Conservation (phyloP, 2,888 invertebrate species). For the Amphipyra tragopoginis region DNA sequence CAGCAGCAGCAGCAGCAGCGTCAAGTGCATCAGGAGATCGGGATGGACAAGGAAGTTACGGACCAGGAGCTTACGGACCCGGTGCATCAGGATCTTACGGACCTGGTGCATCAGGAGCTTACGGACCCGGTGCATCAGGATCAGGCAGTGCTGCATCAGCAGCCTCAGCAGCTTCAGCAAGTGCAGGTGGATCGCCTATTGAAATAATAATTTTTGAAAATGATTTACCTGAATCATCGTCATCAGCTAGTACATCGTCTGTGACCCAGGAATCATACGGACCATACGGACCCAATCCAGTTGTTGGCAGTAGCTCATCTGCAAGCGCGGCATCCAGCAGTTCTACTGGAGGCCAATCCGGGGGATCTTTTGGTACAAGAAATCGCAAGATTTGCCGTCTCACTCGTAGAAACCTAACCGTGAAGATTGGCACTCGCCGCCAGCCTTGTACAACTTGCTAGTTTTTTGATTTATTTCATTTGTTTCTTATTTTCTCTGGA, state of each 20-base stretch:
- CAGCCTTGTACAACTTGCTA: conserved; percentile 75
- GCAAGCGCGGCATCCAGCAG: conserved; percentile 7
- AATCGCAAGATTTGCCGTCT: conserved; percentile 73
- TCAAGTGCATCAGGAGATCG: neutral
- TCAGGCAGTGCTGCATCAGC: neutral
- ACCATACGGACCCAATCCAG: conserved; percentile 7
- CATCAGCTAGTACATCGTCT: neutral
- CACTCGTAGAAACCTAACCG: conserved; percentile 70
- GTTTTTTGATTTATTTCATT: conserved; percentile 42
- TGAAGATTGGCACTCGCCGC: conserved; percentile 68
- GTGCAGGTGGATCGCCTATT: neutral
- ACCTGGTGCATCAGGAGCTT: neutral
- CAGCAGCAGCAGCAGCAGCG: conserved; percentile 4
- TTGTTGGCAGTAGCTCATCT: neutral
- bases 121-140: too few relatives aligned
- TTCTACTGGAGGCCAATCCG: neutral
- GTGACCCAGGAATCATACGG: neutral
- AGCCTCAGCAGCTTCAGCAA: neutral
- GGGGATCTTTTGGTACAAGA: conserved; percentile 46
- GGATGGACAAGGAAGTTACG: neutral
- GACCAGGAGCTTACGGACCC: neutral
- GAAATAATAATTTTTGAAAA: conserved; percentile 17
- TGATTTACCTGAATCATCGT: neutral
- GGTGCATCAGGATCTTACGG: neutral
- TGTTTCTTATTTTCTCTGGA: conserved; percentile 60